These are phyloP conservation scores for Cyclargus thomasi DNA, from an alignment of 1,140 invertebrate species.

Conservation along the genomic window DNA sequence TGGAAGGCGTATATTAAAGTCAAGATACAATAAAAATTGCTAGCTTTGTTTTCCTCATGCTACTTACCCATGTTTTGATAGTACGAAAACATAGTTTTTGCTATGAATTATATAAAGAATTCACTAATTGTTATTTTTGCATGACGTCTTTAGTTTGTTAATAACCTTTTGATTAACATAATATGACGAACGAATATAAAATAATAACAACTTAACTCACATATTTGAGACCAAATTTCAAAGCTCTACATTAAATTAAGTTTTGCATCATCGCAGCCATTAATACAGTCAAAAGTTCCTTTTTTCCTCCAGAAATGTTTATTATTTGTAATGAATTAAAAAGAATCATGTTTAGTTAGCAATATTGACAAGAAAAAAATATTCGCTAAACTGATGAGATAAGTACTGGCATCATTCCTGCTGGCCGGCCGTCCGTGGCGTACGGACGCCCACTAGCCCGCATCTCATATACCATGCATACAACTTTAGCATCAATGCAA, in stretches of 20 bases:
- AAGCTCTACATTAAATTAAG: no score
- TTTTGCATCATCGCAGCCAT: no score
- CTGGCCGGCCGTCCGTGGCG: slow-evolving; percentile 50
- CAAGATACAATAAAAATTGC: background rate
- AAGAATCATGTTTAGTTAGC: background rate
- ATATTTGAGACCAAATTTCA: no score
- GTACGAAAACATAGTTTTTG: background rate
- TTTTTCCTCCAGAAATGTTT: no score
- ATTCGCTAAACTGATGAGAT: slow-evolving; percentile 41
- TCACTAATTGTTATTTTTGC: background rate
- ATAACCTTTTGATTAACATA: no score
- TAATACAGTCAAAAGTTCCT: no score
- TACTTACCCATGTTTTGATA: background rate
- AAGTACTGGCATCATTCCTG: slow-evolving; percentile 55
- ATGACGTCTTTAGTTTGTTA: no score
- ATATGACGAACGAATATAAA: no score
- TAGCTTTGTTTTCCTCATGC: background rate
- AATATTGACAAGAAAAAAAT: slow-evolving; percentile 28
- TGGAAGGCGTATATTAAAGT: background rate
- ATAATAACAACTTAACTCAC: no score
- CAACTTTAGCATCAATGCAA: slow-evolving; percentile 31
- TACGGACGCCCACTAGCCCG: slow-evolving; percentile 26
- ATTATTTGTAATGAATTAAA: background rate
- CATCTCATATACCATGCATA: slow-evolving; percentile 24
- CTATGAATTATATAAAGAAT: background rate